Conservation (phyloP, 2,888 invertebrate genomes). For the Chaetoderma sp. region DNA sequence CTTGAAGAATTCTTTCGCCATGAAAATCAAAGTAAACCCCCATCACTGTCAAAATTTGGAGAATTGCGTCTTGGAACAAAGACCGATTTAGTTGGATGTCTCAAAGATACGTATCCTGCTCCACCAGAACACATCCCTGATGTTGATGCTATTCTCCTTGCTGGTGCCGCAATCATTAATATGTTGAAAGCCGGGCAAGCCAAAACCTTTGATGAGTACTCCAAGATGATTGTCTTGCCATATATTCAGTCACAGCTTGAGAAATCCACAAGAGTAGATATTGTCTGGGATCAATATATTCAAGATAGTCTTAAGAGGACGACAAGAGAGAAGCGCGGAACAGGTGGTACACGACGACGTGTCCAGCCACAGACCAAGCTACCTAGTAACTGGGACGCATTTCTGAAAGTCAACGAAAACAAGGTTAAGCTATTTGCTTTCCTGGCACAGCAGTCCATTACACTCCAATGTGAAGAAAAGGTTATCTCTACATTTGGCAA, state of each 20-base stretch:
- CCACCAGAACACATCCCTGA: neutral
- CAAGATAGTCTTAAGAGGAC: constrained; percentile 14
- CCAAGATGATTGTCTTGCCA: neutral
- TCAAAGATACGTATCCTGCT: neutral
- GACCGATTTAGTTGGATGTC: constrained; percentile 1
- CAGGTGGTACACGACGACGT: constrained; percentile 17
- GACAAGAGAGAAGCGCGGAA: constrained; percentile 21
- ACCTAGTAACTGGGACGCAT: constrained; percentile 12
- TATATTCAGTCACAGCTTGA: constrained; percentile 4
- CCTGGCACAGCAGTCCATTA: too few species aligned
- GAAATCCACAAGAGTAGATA: constrained; percentile 18
- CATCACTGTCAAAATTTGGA: constrained; percentile 17
- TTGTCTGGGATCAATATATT: constrained; percentile 21
- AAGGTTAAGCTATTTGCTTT: constrained; percentile 21
- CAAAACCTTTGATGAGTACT: constrained; percentile 7
- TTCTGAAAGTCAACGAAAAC: constrained; percentile 26
- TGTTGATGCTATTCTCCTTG: constrained; percentile 24
- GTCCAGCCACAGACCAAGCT: constrained; percentile 19
- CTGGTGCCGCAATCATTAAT: constrained; percentile 34
- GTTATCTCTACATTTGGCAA: too few species aligned
- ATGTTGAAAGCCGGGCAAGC: constrained; percentile 16
- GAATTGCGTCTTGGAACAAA: constrained; percentile 14
- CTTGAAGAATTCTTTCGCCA: too few species aligned
- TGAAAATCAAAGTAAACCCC: too few species aligned
- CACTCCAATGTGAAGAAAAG: too few species aligned